Percentiles rank a stretch among this genome's conserved stretches.
Evolutionary conservation across 2,888 invertebrate species (phyloP).

Genomic region (Villa cingulata): DNA sequence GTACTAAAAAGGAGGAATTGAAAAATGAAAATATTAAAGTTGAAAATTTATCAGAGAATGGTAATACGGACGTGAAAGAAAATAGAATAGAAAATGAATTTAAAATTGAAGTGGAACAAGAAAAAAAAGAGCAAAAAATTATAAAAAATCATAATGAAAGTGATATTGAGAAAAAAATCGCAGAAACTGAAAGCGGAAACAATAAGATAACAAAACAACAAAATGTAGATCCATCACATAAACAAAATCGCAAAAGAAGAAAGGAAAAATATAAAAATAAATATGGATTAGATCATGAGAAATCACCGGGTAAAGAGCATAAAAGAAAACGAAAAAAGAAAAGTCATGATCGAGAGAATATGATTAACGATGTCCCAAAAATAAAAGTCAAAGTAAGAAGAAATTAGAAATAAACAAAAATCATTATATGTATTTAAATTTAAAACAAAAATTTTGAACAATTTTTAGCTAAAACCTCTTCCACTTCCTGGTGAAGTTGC

Average conservation of each 20-base stretch:
- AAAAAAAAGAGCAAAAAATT: background rate
- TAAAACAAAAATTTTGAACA: background rate
- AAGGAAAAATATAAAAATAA: conserved; percentile 64
- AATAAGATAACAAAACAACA: conserved; percentile 16
- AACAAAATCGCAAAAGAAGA: conserved; percentile 53
- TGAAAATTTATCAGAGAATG: background rate
- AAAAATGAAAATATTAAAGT: background rate
- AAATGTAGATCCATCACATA: conserved; percentile 27
- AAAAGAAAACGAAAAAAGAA: conserved; percentile 72
- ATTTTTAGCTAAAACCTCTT: conserved; percentile 28
- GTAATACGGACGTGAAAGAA: no score
- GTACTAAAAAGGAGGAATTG: background rate
- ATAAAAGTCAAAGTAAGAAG: conserved; percentile 61
- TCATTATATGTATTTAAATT: background rate
- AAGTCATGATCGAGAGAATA: conserved; percentile 48
- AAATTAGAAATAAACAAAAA: background rate
- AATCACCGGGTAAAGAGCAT: conserved; percentile 56
- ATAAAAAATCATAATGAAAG: background rate
- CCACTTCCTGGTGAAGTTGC: conserved; percentile 46
- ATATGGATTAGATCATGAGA: conserved; percentile 42
- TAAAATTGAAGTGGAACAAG: background rate
- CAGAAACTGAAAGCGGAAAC: background rate
- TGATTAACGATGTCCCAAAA: conserved; percentile 40
- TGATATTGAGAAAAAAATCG: background rate
- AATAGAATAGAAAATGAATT: background rate